Evolutionary conservation across 2,797 vertebrate genomes (phyloP), one percentile per base, ranked within the genome.

Genomic region (Tokudaia muenninki): DNA sequence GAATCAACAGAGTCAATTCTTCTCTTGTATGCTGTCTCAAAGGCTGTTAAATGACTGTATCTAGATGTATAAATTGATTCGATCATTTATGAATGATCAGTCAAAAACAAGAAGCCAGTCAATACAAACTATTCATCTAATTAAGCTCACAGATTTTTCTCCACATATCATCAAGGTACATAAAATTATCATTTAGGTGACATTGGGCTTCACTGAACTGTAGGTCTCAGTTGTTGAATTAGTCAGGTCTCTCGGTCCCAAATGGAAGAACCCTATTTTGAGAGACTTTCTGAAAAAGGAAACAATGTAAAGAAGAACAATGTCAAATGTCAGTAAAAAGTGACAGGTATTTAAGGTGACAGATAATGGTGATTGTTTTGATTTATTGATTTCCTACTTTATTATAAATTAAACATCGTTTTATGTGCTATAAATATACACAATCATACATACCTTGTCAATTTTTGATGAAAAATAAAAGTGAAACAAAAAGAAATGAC

Each of bases 1-100:
- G n/a, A 12, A 92, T 92, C 83, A 93, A 95, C 83, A 97, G n/a
- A 93, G 47, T 78, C 89, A 91, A 81, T 63, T 96, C 47, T 82
- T 95, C 83, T 94, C 63, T 83, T 44, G 12, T 72, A 17, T 55
- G 55, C 52, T 82, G 57, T 94, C 57, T 95, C 79, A 80, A 94
- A 83, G 75, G 55, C 41, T 96, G 14, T 91, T 91, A 95, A 95
- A 61, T 86, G 65, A 82, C 72, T 96, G 16, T 92, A 92, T 61
- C 37, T 65, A 70, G 52, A 94, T 94, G 26, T 52, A 81, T 34
- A 94, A 59, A 83, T 59, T 41, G 41, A 87, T 90, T 87, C 77
- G 22, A 63, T 81, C 2, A 81, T 96, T 84, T n/a, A 88, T 50
- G 67, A 81, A 79, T 90, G 59, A 34, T 93, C n/a, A 92, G 31